Evolutionary conservation across 23 tunicate genomes (phyloP).

Genomic region (Oikopleura dioica): DNA sequence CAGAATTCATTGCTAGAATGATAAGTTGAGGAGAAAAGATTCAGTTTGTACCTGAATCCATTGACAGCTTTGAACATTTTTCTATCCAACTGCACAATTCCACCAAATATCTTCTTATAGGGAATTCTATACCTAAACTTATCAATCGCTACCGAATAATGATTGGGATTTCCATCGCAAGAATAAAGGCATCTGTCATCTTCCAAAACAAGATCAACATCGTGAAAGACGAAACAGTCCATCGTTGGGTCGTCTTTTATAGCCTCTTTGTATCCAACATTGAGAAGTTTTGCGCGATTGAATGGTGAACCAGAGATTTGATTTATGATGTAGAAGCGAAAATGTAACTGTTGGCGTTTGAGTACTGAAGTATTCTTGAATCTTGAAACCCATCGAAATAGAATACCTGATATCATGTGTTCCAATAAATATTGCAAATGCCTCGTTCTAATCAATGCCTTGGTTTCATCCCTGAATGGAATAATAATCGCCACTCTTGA

Average conservation of each 20-base stretch:
- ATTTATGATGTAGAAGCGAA: neutral
- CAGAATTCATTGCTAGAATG: conserved; percentile 3
- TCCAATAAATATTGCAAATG: neutral
- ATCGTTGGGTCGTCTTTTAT: neutral
- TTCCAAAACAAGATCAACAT: neutral
- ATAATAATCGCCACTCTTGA: conserved; percentile 8
- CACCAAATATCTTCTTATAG: neutral
- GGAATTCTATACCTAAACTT: neutral
- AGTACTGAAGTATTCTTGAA: no score
- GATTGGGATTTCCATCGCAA: neutral
- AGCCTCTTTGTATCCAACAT: neutral
- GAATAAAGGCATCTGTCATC: conserved; percentile 4
- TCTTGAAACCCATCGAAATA: no score
- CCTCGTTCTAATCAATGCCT: neutral
- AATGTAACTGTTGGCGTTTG: neutral
- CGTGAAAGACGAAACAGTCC: conserved; percentile 8
- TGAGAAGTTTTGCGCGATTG: conserved; percentile 6
- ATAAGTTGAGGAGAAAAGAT: no score
- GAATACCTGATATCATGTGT: neutral
- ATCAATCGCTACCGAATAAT: conserved; percentile 10
- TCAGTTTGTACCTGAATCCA: no score
- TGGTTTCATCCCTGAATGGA: neutral
- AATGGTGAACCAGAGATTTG: neutral
- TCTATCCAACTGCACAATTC: neutral
- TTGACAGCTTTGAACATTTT: neutral